phyloP scores from a whole-genome alignment of 1,140 invertebrate genomes.

The Cataglyphis hispanica region DNA sequence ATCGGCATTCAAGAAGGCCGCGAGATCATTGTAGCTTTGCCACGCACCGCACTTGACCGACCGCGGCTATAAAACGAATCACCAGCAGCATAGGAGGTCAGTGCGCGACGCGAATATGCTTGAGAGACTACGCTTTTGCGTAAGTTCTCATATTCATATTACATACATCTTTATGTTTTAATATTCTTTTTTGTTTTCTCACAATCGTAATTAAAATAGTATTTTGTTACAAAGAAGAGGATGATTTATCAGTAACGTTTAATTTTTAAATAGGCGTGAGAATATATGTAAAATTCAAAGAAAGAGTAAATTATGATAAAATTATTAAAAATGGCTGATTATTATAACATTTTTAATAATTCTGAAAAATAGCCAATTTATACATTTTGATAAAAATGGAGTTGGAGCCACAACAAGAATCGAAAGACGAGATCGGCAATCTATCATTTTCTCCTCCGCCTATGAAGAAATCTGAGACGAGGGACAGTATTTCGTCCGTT shows the following conservation, averaged over 20 bases:
- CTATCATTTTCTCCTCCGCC: conserved; percentile 82
- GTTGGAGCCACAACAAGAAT: conserved; percentile 77
- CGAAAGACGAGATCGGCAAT: conserved; percentile 80
- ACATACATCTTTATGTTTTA: neutral
- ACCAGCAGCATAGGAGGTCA: conserved; percentile 62
- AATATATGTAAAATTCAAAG: neutral
- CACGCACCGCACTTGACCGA: conserved; percentile 76
- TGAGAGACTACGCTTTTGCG: conserved; percentile 40
- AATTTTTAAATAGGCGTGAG: neutral
- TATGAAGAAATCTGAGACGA: conserved; percentile 88
- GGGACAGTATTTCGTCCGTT: conserved; percentile 89
- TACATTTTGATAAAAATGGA: conserved; percentile 62
- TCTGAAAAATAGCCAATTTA: neutral
- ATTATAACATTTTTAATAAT: neutral
- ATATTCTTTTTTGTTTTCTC: neutral
- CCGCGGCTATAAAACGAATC: conserved; percentile 71
- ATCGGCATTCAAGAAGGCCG: conserved; percentile 84
- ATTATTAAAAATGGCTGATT: neutral
- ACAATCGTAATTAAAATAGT: neutral
- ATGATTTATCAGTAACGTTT: neutral
- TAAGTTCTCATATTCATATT: neutral
- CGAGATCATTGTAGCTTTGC: conserved; percentile 78
- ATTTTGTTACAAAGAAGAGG: neutral
- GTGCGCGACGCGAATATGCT: conserved; percentile 25
- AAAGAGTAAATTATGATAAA: neutral